Evolutionary conservation across 2,888 invertebrate species (phyloP), one percentile per base, ranked within the genome.

Genomic region (Polietes domitor): DNA sequence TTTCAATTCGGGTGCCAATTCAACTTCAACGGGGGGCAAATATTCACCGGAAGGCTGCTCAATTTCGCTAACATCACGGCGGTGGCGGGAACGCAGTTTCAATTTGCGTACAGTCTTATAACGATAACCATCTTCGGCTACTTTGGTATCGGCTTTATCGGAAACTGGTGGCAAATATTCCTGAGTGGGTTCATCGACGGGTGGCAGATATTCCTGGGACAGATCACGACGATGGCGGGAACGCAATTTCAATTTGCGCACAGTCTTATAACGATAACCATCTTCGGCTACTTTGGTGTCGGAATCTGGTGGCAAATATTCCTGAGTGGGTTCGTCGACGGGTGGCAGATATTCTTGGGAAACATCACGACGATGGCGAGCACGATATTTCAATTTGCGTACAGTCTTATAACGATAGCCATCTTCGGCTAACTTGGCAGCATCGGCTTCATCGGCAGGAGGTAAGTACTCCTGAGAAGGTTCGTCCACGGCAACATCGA

Each of bases 31-130:
- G 0, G 91, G 90, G 0, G 90, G 91, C 85, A 90, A 80, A 58
- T 91, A 90, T 63, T 91, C 91, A 1, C 53, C 87, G 7, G 87
- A 86, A 2, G 91, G 91, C 3, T 86, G 77, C 55, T 89, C 87
- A 80, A 90, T 87, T 85, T 91, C 91, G 12, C 88, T 87, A n/a
- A 91, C 89, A 87, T 91, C 91, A 63, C 92, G 91, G 85, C 92
- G 90, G 73, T 90, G 91, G 43, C 91, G 91, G 2, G 89, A 83
- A 84, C 91, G 90, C 85, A 88, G 88, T 85, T 89, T 90, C 3
- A 91, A 81, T 80, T 88, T 90, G 77, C 91, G 92, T 21, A 91
- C 88, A n/a, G 91, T 91, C 86, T 91, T 90, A 83, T 91, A 91
- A 17, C 89, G 91, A 79, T 91, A 91, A 47, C 91, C 91, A 83